Evolutionary conservation across 2,797 vertebrate genomes (phyloP), one percentile per base, ranked within the genome.

Genomic region (Galaxias olidus): DNA sequence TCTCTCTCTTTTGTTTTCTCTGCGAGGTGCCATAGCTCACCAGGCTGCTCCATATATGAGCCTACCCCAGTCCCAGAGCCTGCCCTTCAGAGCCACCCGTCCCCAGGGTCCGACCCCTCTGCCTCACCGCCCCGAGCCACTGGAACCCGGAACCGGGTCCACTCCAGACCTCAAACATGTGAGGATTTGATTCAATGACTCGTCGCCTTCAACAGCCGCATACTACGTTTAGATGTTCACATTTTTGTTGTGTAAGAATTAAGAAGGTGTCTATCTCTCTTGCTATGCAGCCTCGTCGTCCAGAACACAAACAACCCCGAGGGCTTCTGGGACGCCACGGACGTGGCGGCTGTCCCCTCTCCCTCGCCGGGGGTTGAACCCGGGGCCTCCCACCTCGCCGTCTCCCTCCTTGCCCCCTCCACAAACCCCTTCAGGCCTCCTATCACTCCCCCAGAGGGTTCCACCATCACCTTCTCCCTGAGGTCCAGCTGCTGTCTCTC

Each of bases 401-500:
- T 66, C 59, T 54, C 30, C 54, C 46, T 55, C 59, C 46, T 18
- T 44, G 53, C 20, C 15, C 1, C 10, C 18, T 54, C n/a, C 50
- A 6, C 41, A 58, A 48, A 13, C 13, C 18, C 61, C 17, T 13
- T 18, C 49, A 17, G 65, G 47, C 62, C 60, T 52, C 10, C 10
- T 8, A 40, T 10, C 40, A 8, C 60, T 7, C 13, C 53, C 0
- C 8, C 13, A 1, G 54, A 70, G 41, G 65, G 67, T 9, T 18
- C 51, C 66, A 65, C 67, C 49, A 15, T 4, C n/a, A 18, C 63
- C 17, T 43, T 45, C 54, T 44, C 70, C n/a, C 69, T 86, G 9
- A 72, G 80, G 59, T 86, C 79, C 30, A 84, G 83, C 0, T 80
- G 82, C 66, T 75, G 66, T 9, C 15, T 85, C 53, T 83, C 73